Evolutionary conservation across 1,140 invertebrate species (phyloP), one percentile per base, ranked within the genome.

Genomic region (Aphidius ervi): DNA sequence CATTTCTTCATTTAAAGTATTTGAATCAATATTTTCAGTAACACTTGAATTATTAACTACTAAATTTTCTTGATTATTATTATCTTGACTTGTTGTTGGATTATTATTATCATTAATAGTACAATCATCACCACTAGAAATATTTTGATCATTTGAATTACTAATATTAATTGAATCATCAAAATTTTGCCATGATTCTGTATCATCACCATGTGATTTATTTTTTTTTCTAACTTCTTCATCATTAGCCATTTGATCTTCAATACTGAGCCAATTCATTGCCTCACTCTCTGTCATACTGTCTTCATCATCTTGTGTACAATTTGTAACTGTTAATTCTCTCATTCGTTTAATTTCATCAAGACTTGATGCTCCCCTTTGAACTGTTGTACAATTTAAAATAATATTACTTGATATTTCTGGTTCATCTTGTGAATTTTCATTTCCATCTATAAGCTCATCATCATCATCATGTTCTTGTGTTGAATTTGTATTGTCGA

Each of bases 351-450:
- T 67, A 54, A 75, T 70, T 54, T 75, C 70, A n/a, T 58, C 61
- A 16, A 76, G 47, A 58, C 37, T 73, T 3, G 58, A 42, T 31
- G 52, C 65, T 9, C 64, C 54, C 64, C 55, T 71, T 20, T 65
- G 67, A 20, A 70, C 9, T 31, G 47, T 50, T 20, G 69, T 68
- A 43, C 69, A 76, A 61, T 77, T 77, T 23, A 76, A 59, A 43
- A 74, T 56, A 37, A 72, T 61, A 54, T 70, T 49, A 7, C 23
- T 31, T 31, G 46, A 9, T 40, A 45, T 23, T 20, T 43, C 47
- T 2, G 5, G 20, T 9, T 56, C 40, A 7, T 37, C 37, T 8
- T 46, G 23, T 20, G 16, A 9, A 10, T 56, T 20, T 10, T 16
- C 9, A 9, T 41, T 8, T 31, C 16, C 37, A 16, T 41, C 6